phyloP scores from a whole-genome alignment of 2,888 invertebrate species.

The Cephus runcator region DNA sequence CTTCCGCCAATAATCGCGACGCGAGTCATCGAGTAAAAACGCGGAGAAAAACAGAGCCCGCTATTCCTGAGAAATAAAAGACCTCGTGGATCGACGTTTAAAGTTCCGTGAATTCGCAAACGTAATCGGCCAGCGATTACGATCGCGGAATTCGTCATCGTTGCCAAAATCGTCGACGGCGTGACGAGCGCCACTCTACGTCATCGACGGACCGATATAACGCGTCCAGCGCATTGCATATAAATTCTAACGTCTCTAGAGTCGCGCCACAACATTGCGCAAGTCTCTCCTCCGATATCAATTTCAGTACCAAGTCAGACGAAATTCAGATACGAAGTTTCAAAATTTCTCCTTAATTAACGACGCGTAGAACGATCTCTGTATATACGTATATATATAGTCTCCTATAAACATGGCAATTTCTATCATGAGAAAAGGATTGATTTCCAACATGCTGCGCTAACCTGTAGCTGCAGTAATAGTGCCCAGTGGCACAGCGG shows the following conservation, averaged over 20 bases:
- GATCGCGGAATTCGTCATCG: background rate
- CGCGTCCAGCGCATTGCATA: background rate
- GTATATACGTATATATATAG: background rate
- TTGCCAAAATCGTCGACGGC: conserved; percentile 28
- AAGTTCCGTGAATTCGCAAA: background rate
- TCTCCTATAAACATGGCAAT: background rate
- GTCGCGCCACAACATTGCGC: background rate
- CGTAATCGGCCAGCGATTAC: background rate
- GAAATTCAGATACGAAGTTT: background rate
- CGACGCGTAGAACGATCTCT: background rate
- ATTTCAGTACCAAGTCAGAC: background rate
- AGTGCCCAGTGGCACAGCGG: background rate
- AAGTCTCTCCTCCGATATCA: background rate
- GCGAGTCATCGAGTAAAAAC: background rate
- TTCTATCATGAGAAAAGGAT: background rate
- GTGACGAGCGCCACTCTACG: conserved; percentile 12
- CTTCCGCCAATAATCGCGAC: background rate
- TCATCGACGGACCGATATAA: background rate
- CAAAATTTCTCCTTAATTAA: too few species aligned
- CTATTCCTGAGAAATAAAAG: background rate
- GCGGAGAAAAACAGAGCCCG: background rate
- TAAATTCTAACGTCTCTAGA: background rate
- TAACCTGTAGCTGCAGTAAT: background rate
- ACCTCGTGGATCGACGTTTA: background rate
- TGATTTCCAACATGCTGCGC: background rate